Evolutionary conservation across 2,888 invertebrate species (phyloP).

Genomic region (Onthophagus sagittarius): DNA sequence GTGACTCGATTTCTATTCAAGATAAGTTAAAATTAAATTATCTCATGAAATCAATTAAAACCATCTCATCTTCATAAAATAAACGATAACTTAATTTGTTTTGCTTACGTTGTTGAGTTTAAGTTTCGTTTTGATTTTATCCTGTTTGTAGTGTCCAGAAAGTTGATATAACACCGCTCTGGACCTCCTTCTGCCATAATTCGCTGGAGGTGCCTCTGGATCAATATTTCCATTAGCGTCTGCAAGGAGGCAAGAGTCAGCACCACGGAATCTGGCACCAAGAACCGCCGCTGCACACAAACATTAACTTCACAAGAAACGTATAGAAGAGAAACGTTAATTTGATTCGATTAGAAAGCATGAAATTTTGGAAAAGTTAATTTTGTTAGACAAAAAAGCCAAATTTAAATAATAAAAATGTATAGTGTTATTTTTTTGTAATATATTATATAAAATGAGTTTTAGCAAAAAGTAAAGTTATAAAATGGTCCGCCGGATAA

Average conservation of each 20-base stretch:
- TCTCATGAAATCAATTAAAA: too few relatives aligned
- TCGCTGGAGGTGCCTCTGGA: conserved; percentile 70
- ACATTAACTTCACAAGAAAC: conserved; percentile 25
- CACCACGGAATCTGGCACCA: conserved; percentile 76
- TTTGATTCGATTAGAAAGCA: neutral
- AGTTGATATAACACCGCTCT: conserved; percentile 94
- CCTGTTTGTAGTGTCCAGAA: conserved; percentile 94
- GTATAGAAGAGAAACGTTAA: conserved; percentile 10
- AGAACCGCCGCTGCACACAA: conserved; percentile 66
- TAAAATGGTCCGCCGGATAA: neutral
- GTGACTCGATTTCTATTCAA: neutral
- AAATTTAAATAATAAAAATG: neutral
- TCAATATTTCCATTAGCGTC: conserved; percentile 78
- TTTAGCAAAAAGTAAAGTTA: neutral
- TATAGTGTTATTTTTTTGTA: neutral
- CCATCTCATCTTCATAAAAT: neutral
- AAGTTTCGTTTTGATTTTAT: conserved; percentile 88
- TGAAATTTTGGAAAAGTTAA: neutral
- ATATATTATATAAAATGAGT: neutral
- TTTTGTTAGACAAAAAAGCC: neutral
- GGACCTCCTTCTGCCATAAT: conserved; percentile 88
- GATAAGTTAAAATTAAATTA: neutral
- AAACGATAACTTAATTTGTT: neutral
- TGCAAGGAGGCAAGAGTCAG: conserved; percentile 74
- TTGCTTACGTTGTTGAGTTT: conserved; percentile 90